These are phyloP conservation scores for Agonopterix heracliana DNA, from an alignment of 2,888 invertebrate genomes.

Conservation along the genomic window DNA sequence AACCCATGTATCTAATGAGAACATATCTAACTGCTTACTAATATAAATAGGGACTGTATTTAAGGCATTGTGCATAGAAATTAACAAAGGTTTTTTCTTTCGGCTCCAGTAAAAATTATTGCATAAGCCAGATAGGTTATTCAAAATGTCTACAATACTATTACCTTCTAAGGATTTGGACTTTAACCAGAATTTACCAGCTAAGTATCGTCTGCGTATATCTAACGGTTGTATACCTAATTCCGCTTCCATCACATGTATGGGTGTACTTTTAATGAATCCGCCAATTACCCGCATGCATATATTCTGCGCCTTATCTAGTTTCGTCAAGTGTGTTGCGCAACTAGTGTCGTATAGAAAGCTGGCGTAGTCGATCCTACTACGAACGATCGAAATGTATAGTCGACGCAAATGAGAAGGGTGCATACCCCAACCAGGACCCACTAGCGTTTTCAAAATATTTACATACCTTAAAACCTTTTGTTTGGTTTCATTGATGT, in stretches of 20 bases:
- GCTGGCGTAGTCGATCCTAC: slow-evolving; percentile 8
- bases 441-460: not conserved
- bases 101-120: not conserved
- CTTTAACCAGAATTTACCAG: not conserved
- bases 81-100: not conserved
- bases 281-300: slow-evolving; percentile 11
- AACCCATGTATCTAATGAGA: not conserved
- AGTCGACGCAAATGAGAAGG: not conserved
- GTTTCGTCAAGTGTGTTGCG: slow-evolving; percentile 7
- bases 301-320: slow-evolving; percentile 11
- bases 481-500: too few relatives aligned
- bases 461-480: too few relatives aligned
- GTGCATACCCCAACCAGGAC: not conserved
- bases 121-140: not conserved
- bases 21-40: not conserved
- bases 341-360: slow-evolving; percentile 10
- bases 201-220: not conserved
- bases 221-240: slow-evolving; percentile 1
- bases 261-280: slow-evolving; percentile 11
- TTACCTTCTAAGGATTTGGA: not conserved
- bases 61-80: not conserved
- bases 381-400: not conserved
- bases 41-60: not conserved
- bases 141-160: not conserved
- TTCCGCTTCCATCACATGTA: slow-evolving; percentile 15